Evolutionary conservation across 2,797 vertebrate genomes (phyloP).

Genomic region (Chloroceryle amazona): DNA sequence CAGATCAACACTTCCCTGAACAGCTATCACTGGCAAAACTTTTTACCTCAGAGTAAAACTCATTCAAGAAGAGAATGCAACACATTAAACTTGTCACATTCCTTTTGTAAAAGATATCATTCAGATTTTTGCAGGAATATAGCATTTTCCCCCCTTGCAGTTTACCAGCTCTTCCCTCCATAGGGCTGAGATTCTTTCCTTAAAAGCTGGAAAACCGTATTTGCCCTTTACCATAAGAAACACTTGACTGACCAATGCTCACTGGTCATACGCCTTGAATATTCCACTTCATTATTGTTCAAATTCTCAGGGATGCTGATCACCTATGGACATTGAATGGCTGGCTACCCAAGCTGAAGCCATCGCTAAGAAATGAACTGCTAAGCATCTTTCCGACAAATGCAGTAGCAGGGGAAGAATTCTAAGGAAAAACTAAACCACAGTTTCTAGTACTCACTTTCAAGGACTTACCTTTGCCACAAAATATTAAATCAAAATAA

Average conservation of each 20-base stretch:
- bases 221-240: background rate
- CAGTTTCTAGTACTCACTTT: background rate
- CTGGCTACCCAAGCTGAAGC: accelerated
- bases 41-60: background rate
- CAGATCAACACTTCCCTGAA: background rate
- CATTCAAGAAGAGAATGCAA: background rate
- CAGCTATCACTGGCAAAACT: background rate
- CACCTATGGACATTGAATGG: accelerated
- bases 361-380: background rate
- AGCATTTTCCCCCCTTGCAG: background rate
- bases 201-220: background rate
- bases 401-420: background rate
- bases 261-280: background rate
- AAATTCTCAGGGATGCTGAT: background rate
- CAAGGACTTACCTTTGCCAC: background rate
- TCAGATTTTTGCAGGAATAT: background rate
- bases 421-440: background rate
- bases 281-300: background rate
- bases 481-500: background rate
- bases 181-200: background rate
- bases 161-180: background rate
- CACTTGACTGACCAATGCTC: accelerated
- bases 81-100: background rate
- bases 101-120: background rate
- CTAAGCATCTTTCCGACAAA: background rate